A percentile compares a stretch with the other conserved stretches of the same genome.
phyloP scores from a whole-genome alignment of 30 jellyfish, hydroid and myxozoan genomes.

The Euphysa ruthae region DNA sequence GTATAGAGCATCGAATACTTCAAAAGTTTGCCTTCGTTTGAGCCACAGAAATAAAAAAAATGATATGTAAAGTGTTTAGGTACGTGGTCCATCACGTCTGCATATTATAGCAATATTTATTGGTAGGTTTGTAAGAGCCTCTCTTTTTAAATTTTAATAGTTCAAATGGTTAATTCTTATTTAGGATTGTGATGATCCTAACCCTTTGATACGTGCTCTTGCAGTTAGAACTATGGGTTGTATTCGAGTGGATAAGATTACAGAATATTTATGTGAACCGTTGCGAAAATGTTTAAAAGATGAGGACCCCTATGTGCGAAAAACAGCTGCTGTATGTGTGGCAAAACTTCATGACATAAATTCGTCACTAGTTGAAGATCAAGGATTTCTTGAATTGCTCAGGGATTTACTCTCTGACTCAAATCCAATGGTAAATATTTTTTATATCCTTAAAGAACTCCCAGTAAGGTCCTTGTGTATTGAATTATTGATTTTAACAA shows the following conservation, averaged over 20 bases:
- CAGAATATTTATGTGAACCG: slow-evolving; percentile 97
- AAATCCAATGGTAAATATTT: slow-evolving; percentile 78
- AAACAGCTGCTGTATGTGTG: slow-evolving; percentile 99
- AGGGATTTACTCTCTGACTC: slow-evolving; percentile 90
- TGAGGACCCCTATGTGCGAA: slow-evolving; percentile 98
- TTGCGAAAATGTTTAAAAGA: slow-evolving; percentile 84
- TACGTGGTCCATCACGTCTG: too few species aligned
- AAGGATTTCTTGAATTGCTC: slow-evolving; percentile 81
- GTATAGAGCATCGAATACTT: too few species aligned
- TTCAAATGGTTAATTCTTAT: slow-evolving; percentile 11
- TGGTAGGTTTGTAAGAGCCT: too few species aligned
- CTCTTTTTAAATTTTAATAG: too few species aligned
- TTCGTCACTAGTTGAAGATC: slow-evolving; percentile 88
- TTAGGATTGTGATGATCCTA: slow-evolving; percentile 97
- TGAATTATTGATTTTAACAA: too few species aligned
- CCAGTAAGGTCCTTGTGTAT: too few species aligned
- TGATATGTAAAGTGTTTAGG: too few species aligned
- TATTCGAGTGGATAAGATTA: slow-evolving; percentile 81
- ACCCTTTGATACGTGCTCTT: slow-evolving; percentile 94
- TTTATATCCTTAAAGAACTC: too few species aligned
- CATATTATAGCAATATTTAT: too few species aligned
- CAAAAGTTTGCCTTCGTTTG: too few species aligned
- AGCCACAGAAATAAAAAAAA: too few species aligned
- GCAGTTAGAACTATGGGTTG: slow-evolving; percentile 99
- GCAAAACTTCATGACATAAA: slow-evolving; percentile 88